Evolutionary conservation across 2,797 vertebrate species (phyloP), one percentile per base, ranked within the genome.

Genomic region (Hemitrygon akajei): DNA sequence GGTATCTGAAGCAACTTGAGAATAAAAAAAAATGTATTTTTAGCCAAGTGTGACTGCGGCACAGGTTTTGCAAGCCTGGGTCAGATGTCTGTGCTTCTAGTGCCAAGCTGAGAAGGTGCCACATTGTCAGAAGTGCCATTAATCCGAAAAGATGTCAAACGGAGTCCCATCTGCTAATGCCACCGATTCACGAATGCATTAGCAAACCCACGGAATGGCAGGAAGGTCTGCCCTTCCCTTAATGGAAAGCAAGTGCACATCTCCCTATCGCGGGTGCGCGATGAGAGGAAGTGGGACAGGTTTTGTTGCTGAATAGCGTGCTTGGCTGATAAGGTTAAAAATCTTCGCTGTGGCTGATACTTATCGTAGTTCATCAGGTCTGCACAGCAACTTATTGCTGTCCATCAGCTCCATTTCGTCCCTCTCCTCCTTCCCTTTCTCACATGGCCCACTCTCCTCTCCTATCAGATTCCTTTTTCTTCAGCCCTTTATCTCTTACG

Each of bases 51-150:
- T 82, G 22, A 56, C 25, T 60, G 56, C 7, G 27, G 58, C 27
- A n/a, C 30, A 58, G 56, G 22, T 3, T 12, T 60, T 27, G 5
- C 58, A 56, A 58, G 27, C 30, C 27, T 86, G 30, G 82, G 82
- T 86, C 82, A 86, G 58, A 86, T 3, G 1, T 27, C 30, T 63
- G 11, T 60, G 27, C 56, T 60, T n/a, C 56, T 12, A 30, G 14
- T 63, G 82, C 27, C 12, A 12, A 30, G 16, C 56, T 60, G 82
- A 84, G 82, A 58, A 86, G 86, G 56, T 86, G 82, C 82, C 60
- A 58, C 82, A 86, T 60, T 86, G 82, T 86, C 82, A 86, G 82
- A 84, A 14, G 82, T 60, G 82, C 82, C 82, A 86, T 86, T 58
- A 86, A 86, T 60, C 82, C 27, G 56, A n/a, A 25, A 60, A 86